These are phyloP conservation scores for Eurystomus gularis DNA, from an alignment of 2,113 vertebrate species.

Conservation along the genomic window DNA sequence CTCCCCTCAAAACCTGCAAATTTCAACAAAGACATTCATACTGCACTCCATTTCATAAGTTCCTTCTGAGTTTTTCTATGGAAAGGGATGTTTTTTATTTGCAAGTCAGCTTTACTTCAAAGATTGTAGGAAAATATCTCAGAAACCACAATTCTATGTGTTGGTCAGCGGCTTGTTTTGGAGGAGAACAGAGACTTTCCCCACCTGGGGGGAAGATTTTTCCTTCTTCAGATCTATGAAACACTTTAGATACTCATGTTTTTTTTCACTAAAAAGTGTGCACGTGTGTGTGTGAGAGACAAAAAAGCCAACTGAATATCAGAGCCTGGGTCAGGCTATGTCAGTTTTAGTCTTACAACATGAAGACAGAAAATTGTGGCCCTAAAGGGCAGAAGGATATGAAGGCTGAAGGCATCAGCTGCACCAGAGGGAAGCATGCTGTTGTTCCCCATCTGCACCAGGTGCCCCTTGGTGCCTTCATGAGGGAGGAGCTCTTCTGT, in stretches of 20 bases:
- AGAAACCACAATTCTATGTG: fast-evolving
- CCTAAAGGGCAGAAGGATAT: neutral
- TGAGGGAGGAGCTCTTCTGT: neutral
- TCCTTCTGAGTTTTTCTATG: neutral
- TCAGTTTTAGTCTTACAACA: neutral
- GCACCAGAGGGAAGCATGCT: neutral
- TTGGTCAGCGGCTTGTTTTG: neutral
- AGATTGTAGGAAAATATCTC: neutral
- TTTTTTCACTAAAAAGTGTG: neutral
- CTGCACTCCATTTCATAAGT: neutral
- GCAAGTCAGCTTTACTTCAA: neutral
- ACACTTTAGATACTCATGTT: neutral
- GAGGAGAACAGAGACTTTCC: neutral
- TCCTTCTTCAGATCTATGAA: neutral
- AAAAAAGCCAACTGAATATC: neutral
- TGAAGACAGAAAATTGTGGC: neutral
- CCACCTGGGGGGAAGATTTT: neutral
- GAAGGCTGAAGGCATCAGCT: neutral
- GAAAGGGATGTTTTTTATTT: neutral
- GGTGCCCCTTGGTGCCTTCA: fast-evolving
- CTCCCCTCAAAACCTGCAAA: neutral
- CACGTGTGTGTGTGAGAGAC: neutral
- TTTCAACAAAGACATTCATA: neutral
- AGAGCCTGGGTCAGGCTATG: neutral
- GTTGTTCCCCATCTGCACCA: neutral